Base-by-base conservation (phyloP, 2,113 vertebrate genomes). In the Polypterus bichir region DNA sequence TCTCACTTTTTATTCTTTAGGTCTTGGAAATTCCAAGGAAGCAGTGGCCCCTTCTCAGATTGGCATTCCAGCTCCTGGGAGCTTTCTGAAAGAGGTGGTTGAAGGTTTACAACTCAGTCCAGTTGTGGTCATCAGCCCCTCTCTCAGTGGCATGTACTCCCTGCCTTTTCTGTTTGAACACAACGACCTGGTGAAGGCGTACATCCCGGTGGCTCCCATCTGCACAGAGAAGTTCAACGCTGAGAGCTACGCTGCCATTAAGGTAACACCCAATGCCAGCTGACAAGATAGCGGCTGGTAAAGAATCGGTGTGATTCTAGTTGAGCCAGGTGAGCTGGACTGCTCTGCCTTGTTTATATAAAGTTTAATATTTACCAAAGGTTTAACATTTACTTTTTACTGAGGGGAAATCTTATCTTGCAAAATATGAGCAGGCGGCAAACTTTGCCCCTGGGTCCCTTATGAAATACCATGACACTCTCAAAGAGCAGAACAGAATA, bases 141-240 rank as follows among this genome's bases (percentile, higher is more conserved):
- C 96, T 0, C 79, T 99, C 69, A 99, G 96, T 1, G 96, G 96
- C 70, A 97, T 96, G 92, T 98, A 97, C 71, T 92, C 93, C 0
- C 83, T 99, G 64, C 92, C 94, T 2, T 92, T 94, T 83, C 83
- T 99, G 63, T 73, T 83, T 2, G 81, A 90, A 66, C 83, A 92
- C 62, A 79, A 71, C 55, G 71, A 81, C 6, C 77, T 88, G 68
- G 54, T 97, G 9, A 88, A 77, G 62, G 96, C 85, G 5, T 98
- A 92, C 7, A 69, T 99, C 53, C 93, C 96, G 0, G 82, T 99
- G 11, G 96, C 95, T 3, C 96, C 96, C 57, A 95, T 99, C 81
- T 98, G 95, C 78, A 97, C 94, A 0, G 93, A 99, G 5, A 96
- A 89, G 63, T 91, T 97, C 79, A 76, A 65, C 0, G 75, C 67